Evolutionary conservation across 2,888 invertebrate species (phyloP), one percentile per base, ranked within the genome.

Genomic region (Pilophorus perplexus): DNA sequence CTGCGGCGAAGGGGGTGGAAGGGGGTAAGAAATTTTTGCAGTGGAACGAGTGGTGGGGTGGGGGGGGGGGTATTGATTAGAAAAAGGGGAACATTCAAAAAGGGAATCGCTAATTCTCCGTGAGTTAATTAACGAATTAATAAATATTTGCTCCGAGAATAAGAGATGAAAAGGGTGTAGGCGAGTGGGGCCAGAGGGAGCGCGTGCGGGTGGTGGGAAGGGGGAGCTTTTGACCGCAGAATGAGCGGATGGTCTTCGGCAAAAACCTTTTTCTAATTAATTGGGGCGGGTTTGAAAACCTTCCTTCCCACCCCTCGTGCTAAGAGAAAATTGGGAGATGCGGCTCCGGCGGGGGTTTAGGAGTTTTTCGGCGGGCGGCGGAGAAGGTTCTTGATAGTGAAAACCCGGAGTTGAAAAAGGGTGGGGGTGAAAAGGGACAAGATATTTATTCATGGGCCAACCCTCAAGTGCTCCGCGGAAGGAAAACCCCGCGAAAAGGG

Each of bases 401-500:
- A 33, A 33, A 33, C 37, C 62, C 27, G n/a, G 54, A 54, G 37
- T 57, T 37, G 44, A 22, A 18, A 64, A 52, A 64, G 33, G 22
- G 23, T 28, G 52, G 38, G 64, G 38, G 22, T 18, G 27, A 46
- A 27, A 37, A 48, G 62, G 60, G 42, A 23, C 42, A 40, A 33
- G 55, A 67, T 67, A 67, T 67, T 67, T 67, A 67, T 67, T 67
- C 67, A 67, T 67, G 67, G 67, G 33, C 22, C 28, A 18, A 33
- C 23, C 64, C 44, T 44, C 25, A 22, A n/a, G 46, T 22, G 20
- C 12, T 23, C 25, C 6, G 37, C 3, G 14, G 64, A 48, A 27
- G 25, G 48, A 44, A 2, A 18, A 14, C 3, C 14, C 3, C 14
- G 25, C 12, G 18, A 14, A 28, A 52, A 25, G 14, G 14, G 33